phyloP scores from a whole-genome alignment of 2,113 vertebrate genomes.

The Cheilinus undulatus region DNA sequence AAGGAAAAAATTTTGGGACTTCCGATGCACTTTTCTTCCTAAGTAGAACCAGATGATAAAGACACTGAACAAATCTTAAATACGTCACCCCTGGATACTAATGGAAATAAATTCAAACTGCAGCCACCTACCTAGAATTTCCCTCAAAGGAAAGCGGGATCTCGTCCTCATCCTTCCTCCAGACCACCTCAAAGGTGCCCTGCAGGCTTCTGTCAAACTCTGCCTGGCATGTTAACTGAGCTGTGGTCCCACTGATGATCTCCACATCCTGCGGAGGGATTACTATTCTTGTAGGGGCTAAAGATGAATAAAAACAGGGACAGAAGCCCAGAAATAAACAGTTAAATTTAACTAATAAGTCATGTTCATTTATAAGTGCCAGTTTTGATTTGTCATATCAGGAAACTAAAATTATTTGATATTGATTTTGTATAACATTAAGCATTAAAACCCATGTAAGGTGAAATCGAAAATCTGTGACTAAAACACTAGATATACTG shows the following conservation, averaged over 20 bases:
- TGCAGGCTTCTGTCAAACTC: conserved; percentile 86
- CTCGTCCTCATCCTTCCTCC: conserved; percentile 87
- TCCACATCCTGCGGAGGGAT: conserved; percentile 83
- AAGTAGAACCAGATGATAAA: conserved; percentile 2
- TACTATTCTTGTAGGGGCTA: conserved; percentile 89
- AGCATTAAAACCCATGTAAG: no score
- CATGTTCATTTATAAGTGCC: neutral
- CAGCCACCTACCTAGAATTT: conserved; percentile 82
- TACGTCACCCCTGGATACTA: neutral
- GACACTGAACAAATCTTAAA: neutral
- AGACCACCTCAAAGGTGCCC: conserved; percentile 86
- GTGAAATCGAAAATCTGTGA: no score
- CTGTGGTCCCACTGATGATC: conserved; percentile 81
- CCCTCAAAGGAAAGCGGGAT: conserved; percentile 80
- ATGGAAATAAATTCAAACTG: conserved; percentile 5
- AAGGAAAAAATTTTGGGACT: neutral
- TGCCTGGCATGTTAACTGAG: conserved; percentile 86
- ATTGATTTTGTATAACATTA: no score
- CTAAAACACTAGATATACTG: no score
- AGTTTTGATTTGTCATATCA: conserved; percentile 13
- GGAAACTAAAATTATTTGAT: neutral
- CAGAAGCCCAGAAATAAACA: neutral
- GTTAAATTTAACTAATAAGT: conserved; percentile 12
- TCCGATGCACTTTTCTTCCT: neutral
- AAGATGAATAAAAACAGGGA: conserved; percentile 13